These are phyloP conservation scores for Athene noctua DNA, from an alignment of 2,113 vertebrate genomes.

Conservation along the genomic window DNA sequence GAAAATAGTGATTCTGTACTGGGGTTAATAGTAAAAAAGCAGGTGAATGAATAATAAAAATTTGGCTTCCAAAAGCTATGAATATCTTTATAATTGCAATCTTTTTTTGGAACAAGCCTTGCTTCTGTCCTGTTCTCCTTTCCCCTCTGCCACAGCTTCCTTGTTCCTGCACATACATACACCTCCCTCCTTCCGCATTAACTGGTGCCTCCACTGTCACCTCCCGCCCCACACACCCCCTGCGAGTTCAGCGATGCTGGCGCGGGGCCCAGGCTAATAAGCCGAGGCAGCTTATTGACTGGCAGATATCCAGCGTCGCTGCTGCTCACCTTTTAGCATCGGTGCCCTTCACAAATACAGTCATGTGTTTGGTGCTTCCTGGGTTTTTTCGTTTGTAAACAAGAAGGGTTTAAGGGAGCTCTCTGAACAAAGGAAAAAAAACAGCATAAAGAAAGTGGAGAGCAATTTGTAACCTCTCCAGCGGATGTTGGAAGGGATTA, in stretches of 20 bases:
- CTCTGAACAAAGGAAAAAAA: not conserved
- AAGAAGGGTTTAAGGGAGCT: not conserved
- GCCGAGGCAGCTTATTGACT: not conserved
- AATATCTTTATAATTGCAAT: not conserved
- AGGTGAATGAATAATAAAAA: slow-evolving; percentile 29
- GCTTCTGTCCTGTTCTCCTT: not conserved
- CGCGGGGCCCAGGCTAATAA: not conserved
- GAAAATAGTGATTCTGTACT: not conserved
- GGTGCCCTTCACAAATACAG: not conserved
- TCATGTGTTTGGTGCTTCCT: not conserved
- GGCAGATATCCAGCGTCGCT: not conserved
- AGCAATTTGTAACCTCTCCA: not conserved
- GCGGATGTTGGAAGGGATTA: not conserved
- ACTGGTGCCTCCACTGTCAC: not conserved
- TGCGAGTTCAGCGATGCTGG: not conserved
- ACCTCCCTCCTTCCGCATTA: not conserved
- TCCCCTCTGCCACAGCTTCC: not conserved
- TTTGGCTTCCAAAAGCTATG: not conserved
- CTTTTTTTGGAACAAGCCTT: slow-evolving; percentile 22
- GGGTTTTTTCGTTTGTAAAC: not conserved
- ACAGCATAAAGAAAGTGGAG: not conserved
- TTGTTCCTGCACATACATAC: not conserved
- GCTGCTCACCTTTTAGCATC: not conserved
- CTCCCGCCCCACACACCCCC: not conserved
- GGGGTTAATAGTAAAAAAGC: not conserved